These are phyloP conservation scores for Parapsyche elsis DNA, from an alignment of 1,140 invertebrate genomes.

Conservation along the genomic window DNA sequence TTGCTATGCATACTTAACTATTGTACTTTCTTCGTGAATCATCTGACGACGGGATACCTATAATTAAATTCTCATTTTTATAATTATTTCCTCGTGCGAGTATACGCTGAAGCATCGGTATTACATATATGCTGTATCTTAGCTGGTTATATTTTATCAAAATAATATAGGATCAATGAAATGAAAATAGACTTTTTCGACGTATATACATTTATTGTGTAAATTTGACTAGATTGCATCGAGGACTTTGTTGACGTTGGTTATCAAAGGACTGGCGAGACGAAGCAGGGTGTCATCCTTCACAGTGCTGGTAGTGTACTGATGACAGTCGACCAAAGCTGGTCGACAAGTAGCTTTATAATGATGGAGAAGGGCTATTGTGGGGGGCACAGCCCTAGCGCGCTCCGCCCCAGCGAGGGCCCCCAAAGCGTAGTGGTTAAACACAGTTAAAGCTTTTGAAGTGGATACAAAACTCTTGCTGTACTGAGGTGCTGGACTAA, in stretches of 20 bases:
- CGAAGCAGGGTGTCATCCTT: slow-evolving; percentile 42
- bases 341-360: slow-evolving; percentile 52
- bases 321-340: slow-evolving; percentile 52
- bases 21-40: slow-evolving; percentile 1
- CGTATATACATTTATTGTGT: slow-evolving; percentile 30
- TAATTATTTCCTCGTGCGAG: too few species aligned
- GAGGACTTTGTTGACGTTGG: slow-evolving; percentile 51
- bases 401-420: slow-evolving; percentile 63
- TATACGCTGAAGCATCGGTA: too few species aligned
- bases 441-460: slow-evolving; percentile 73
- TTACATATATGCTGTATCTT: too few species aligned
- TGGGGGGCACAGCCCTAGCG: slow-evolving; percentile 42
- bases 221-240: slow-evolving; percentile 53
- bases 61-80: too few species aligned
- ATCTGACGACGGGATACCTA: not conserved
- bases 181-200: not conserved
- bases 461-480: slow-evolving; percentile 79
- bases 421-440: slow-evolving; percentile 79
- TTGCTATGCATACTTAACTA: slow-evolving; percentile 11
- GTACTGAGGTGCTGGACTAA: slow-evolving; percentile 73
- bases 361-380: slow-evolving; percentile 48
- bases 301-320: slow-evolving; percentile 37
- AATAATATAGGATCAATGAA: not conserved
- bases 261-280: slow-evolving; percentile 35
- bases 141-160: not conserved